These are phyloP conservation scores for Dendrolimus kikuchii DNA, from an alignment of 1,140 invertebrate genomes.

Conservation along the genomic window DNA sequence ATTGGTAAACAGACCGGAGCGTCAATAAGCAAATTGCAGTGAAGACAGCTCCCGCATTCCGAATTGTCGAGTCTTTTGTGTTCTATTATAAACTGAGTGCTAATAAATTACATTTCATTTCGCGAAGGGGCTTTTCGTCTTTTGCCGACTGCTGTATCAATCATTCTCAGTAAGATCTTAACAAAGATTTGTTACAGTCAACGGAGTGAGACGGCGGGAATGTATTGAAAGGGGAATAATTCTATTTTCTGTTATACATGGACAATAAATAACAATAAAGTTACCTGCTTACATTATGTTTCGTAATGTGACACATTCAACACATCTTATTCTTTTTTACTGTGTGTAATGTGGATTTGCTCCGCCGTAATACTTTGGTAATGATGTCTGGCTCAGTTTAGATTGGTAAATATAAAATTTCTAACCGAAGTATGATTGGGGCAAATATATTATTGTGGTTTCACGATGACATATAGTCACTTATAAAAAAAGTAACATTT, in stretches of 20 bases:
- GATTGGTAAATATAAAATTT: too few species aligned
- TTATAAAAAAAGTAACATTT: too few species aligned
- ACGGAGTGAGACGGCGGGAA: conserved; percentile 23
- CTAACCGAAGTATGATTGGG: too few species aligned
- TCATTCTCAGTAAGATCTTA: conserved; percentile 34
- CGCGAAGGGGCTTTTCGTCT: conserved; percentile 28
- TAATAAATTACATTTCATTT: conserved; percentile 45
- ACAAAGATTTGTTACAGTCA: conserved; percentile 43
- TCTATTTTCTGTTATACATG: conserved; percentile 25
- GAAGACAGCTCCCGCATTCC: conserved; percentile 34
- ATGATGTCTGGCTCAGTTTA: conserved; percentile 5
- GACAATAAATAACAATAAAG: conserved; percentile 27
- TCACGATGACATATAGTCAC: too few species aligned
- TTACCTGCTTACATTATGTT: conserved; percentile 8
- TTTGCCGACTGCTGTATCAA: conserved; percentile 35
- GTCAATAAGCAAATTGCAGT: conserved; percentile 40
- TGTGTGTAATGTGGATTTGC: conserved; percentile 2
- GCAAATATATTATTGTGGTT: too few species aligned
- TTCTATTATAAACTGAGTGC: conserved; percentile 34
- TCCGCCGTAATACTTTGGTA: conserved; percentile 9
- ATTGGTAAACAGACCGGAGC: not conserved
- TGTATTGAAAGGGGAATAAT: conserved; percentile 31
- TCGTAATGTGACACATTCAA: conserved; percentile 8
- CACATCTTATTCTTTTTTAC: too few species aligned
- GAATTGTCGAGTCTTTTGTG: conserved; percentile 35